Conservation (phyloP, 1,140 invertebrate genomes). For the Cherax quadricarinatus region DNA sequence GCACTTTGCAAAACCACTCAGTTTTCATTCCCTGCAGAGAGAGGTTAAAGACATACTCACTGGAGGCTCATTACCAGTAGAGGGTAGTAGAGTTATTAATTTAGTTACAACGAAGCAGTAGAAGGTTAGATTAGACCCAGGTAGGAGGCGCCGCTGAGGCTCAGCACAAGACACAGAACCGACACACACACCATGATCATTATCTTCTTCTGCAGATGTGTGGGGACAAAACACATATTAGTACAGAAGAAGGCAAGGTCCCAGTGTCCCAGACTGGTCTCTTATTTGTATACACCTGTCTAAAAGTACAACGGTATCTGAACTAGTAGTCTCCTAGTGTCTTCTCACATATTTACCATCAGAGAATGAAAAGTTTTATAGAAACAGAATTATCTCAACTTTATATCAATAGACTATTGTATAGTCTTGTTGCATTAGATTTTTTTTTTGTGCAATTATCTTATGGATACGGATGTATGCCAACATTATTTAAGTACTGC, state of each 20-base stretch:
- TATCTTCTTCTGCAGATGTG: slow-evolving; percentile 94
- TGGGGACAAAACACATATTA: slow-evolving; percentile 57
- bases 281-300: not conserved
- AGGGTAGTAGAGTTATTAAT: slow-evolving; percentile 67
- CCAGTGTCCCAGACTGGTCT: slow-evolving; percentile 55
- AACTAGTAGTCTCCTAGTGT: not conserved
- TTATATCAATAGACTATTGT: not conserved
- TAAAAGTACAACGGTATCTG: not conserved
- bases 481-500: not conserved
- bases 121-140: slow-evolving; percentile 78
- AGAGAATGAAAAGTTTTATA: not conserved
- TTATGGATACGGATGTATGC: not conserved
- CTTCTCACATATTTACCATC: not conserved
- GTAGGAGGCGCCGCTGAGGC: slow-evolving; percentile 85
- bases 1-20: slow-evolving; percentile 54
- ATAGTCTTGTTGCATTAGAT: not conserved
- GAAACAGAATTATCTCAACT: not conserved
- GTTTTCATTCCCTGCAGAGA: slow-evolving; percentile 54
- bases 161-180: slow-evolving; percentile 90
- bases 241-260: slow-evolving; percentile 47
- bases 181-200: slow-evolving; percentile 98
- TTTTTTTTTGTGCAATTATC: not conserved
- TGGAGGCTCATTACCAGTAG: slow-evolving; percentile 65
- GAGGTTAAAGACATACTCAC: slow-evolving; percentile 60
- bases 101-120: slow-evolving; percentile 67